phyloP scores from a whole-genome alignment of 1,140 invertebrate species.

The Thaumatotibia leucotreta region DNA sequence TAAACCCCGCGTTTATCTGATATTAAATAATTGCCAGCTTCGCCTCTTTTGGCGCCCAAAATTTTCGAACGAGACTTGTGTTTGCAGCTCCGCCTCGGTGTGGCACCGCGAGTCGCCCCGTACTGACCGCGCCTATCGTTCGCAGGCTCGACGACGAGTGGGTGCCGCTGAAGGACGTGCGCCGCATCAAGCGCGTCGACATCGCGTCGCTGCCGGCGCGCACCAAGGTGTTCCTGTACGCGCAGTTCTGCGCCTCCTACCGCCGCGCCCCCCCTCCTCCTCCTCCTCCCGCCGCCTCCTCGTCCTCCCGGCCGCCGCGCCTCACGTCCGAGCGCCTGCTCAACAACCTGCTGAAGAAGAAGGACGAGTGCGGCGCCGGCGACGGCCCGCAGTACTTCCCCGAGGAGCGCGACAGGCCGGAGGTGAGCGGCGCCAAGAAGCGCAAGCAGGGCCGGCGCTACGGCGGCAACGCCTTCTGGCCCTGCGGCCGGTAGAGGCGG shows the following conservation, averaged over 20 bases:
- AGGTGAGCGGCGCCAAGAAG: constrained; percentile 57
- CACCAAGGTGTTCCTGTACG: constrained; percentile 57
- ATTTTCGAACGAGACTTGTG: too few relatives aligned
- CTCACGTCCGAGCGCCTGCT: constrained; percentile 44
- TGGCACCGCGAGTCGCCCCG: constrained; percentile 28
- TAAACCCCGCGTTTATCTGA: too few relatives aligned
- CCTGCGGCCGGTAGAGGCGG: constrained; percentile 46
- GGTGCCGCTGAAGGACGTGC: constrained; percentile 60
- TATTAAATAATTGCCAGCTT: constrained; percentile 5
- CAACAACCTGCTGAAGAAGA: constrained; percentile 51
- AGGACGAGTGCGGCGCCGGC: constrained; percentile 34
- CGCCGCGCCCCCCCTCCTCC: constrained; percentile 30
- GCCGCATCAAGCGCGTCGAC: constrained; percentile 51
- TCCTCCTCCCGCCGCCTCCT: constrained; percentile 21
- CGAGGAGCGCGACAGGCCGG: constrained; percentile 27
- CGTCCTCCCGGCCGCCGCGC: constrained; percentile 17
- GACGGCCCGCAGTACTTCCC: constrained; percentile 35
- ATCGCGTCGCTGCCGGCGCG: constrained; percentile 43
- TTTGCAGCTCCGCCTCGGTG: constrained; percentile 60
- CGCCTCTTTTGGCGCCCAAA: constrained; percentile 28
- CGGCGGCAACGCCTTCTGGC: constrained; percentile 64
- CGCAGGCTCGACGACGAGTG: constrained; percentile 67
- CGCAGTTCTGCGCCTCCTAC: constrained; percentile 58
- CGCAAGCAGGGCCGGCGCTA: constrained; percentile 58
- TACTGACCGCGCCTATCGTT: constrained; percentile 14